Evolutionary conservation across 2,113 vertebrate species (phyloP), one percentile per base, ranked within the genome.

Genomic region (Leiothrix lutea): DNA sequence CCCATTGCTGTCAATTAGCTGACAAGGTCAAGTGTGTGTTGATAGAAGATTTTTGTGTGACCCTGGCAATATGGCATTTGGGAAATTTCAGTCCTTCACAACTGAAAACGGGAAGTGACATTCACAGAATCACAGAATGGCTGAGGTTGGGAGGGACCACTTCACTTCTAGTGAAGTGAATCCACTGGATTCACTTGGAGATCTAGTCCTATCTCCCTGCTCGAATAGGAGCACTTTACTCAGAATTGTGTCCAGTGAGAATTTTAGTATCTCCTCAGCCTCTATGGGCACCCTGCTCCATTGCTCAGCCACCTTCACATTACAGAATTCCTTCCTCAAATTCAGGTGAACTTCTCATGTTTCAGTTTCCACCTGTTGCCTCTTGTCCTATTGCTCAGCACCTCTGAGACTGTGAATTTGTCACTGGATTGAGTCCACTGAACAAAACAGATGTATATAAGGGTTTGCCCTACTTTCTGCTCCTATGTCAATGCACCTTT

Each of bases 1-100:
- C 95, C 89, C 69, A 42, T 35, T 50, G 89, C 93, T 96, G 89
- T 94, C 96, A 96, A 88, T 95, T 94, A 95, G 83, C 72, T 86
- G 85, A 64, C 15, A 16, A 70, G 33, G 47, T n/a, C 4, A 8
- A 64, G 29, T 44, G 51, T 44, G 33, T 22, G 12, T 53, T 71
- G 73, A 80, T 12, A 70, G 47, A 90, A 88, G 33, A 79, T 35
- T 88, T 96, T 78, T 71, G 22, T 83, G 58, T 84, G 86, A 88
- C 79, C 71, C 45, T 44, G n/a, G 51, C 29, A 93, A 80, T 40
- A 56, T 9, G 14, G n/a, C 65, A 64, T 81, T 91, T 79, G 72
- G 83, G 81, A 95, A 87, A 80, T 83, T 83, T 89, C 70, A 58
- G 51, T 82, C 73, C 47, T 92, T 92, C 80, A 57, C 35, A 54